These are phyloP conservation scores for Recurvirostra avosetta DNA, from an alignment of 2,113 vertebrate genomes.

Conservation along the genomic window DNA sequence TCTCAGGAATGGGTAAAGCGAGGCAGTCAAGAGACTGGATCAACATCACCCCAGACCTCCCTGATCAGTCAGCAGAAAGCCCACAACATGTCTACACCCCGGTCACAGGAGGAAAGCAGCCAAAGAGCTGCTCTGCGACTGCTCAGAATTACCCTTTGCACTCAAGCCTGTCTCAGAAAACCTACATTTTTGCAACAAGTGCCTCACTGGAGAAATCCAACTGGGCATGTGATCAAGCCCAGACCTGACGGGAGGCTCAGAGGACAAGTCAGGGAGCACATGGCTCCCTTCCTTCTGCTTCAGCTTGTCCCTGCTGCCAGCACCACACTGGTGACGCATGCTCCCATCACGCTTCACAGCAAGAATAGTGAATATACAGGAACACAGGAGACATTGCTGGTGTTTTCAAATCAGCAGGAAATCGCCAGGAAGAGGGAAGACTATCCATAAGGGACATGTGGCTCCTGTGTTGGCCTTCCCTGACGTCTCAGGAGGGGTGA, in stretches of 20 bases:
- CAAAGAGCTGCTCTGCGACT: not conserved
- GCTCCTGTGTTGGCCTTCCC: not conserved
- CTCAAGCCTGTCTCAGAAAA: not conserved
- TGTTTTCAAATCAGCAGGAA: not conserved
- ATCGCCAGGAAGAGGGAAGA: not conserved
- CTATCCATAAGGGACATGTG: not conserved
- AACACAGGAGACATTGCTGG: not conserved
- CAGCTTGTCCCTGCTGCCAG: not conserved
- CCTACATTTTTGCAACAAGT: not conserved
- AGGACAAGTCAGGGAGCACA: not conserved
- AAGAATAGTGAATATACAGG: not conserved
- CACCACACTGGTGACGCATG: not conserved
- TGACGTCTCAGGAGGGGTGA: not conserved
- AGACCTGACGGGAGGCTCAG: not conserved
- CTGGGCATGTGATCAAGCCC: fast-evolving
- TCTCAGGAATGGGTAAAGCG: not conserved
- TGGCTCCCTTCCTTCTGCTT: not conserved
- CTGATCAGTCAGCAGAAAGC: not conserved
- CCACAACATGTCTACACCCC: not conserved
- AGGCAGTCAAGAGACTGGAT: not conserved
- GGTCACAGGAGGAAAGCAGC: not conserved
- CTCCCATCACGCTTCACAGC: not conserved
- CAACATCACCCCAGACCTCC: not conserved
- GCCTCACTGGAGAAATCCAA: not conserved
- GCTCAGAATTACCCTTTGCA: not conserved